A percentile compares a stretch with the other conserved stretches of the same genome.
Conservation (phyloP, 2,888 invertebrate species). For the Hymenopus coronatus region DNA sequence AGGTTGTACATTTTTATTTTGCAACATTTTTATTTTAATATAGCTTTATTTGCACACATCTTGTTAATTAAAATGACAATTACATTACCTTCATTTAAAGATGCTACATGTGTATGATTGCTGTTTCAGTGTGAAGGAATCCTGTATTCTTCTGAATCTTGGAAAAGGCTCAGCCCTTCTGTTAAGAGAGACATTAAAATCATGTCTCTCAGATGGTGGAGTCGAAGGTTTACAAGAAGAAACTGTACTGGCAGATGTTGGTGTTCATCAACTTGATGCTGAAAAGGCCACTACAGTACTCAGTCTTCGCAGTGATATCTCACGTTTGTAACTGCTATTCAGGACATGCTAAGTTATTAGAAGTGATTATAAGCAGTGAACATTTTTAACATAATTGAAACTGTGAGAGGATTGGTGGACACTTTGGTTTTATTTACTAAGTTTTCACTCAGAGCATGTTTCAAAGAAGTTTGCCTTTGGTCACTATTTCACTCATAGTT, state of each 20-base stretch:
- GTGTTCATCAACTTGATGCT: conserved; percentile 54
- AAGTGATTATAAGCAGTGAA: too few species aligned
- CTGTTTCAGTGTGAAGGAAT: conserved; percentile 65
- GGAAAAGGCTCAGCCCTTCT: conserved; percentile 75
- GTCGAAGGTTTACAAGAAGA: conserved; percentile 51
- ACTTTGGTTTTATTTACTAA: too few species aligned
- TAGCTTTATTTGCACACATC: too few species aligned
- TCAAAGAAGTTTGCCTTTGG: too few species aligned
- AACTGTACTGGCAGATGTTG: conserved; percentile 58
- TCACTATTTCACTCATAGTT: too few species aligned
- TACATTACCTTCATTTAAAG: background rate
- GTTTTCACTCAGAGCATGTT: too few species aligned
- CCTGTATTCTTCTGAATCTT: conserved; percentile 70
- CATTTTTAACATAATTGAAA: too few species aligned
- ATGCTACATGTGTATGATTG: conserved; percentile 15
- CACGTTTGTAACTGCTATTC: background rate
- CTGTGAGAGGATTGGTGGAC: too few species aligned
- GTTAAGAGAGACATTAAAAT: conserved; percentile 62
- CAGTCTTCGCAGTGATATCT: conserved; percentile 54
- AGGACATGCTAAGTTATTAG: background rate
- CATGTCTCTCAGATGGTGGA: conserved; percentile 27
- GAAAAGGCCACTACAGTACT: conserved; percentile 55
- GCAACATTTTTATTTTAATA: too few species aligned
- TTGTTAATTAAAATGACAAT: too few species aligned
- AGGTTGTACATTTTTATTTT: too few species aligned